phyloP scores from a whole-genome alignment of 2,888 invertebrate genomes.

The Cheilosia vulpina region DNA sequence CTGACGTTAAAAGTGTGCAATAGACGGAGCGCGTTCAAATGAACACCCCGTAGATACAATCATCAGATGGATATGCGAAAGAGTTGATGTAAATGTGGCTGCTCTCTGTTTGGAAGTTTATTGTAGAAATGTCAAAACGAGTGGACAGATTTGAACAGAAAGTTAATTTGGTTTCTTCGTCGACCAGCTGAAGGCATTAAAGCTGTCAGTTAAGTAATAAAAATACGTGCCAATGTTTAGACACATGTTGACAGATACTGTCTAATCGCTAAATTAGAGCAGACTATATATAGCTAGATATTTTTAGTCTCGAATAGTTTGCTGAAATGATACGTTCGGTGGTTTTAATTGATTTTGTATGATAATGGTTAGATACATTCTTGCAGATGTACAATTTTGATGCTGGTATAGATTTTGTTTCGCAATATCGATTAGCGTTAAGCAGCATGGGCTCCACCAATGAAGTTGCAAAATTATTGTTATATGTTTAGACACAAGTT shows the following conservation, averaged over 20 bases:
- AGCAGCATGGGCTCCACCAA: too few species aligned
- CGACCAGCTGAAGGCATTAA: conserved; percentile 37
- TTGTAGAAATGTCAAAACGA: conserved; percentile 64
- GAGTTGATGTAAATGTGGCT: conserved; percentile 1
- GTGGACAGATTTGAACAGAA: conserved; percentile 63
- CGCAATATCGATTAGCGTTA: too few species aligned
- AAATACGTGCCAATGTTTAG: conserved; percentile 68
- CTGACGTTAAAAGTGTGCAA: conserved; percentile 60
- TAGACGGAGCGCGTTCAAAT: conserved; percentile 37
- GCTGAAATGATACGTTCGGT: too few species aligned
- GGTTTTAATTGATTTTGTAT: too few species aligned
- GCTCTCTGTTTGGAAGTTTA: conserved; percentile 38
- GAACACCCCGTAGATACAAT: conserved; percentile 49
- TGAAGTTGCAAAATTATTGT: too few species aligned
- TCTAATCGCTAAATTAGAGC: conserved; percentile 40
- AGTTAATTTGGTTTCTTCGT: conserved; percentile 57
- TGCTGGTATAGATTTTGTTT: too few species aligned
- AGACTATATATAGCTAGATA: neutral
- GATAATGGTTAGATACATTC: neutral
- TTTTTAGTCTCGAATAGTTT: neutral
- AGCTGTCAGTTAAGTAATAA: conserved; percentile 70
- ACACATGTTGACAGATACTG: conserved; percentile 65
- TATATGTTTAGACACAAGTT: too few species aligned
- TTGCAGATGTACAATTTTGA: neutral
- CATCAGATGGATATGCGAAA: conserved; percentile 32